Evolutionary conservation across 1,140 invertebrate species (phyloP), one percentile per base, ranked within the genome.

Genomic region (Antheraea pernyi): DNA sequence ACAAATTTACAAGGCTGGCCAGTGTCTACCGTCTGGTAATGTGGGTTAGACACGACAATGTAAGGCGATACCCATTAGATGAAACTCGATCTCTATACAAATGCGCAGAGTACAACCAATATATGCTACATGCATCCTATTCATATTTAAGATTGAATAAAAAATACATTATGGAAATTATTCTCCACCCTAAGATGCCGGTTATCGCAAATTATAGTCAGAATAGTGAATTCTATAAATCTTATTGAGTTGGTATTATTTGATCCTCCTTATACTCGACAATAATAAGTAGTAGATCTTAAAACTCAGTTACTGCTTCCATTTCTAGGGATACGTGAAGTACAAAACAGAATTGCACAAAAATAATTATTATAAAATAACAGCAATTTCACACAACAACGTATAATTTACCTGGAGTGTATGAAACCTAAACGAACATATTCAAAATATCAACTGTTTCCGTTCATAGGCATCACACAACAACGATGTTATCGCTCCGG

Each of bases 51-150:
- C 60, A 58, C 48, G 61, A 61, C 65, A 61, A 37, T 67, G 68
- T 64, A 69, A 70, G 11, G 19, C 58, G 64, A 70, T 65, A 64
- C 53, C 0, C n/a, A 59, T 59, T 59, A 37, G 58, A 11, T 36
- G 69, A 63, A 70, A 70, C 63, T 59, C 37, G 69, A 70, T 65
- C 63, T 19, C 16, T 19, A 37, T 68, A 62, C 60, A 19, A 53
- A 53, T 37, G 59, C 16, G 16, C 13, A 53, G 16, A 13, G 46
- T 53, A 13, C 13, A 11, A 11, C 16, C 11, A 6, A 30, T 53
- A 53, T 16, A 53, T 16, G 0, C 0, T 30, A 53, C 16, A 16
- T 53, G 13, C 46, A 53, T 53, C 46, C 13, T 13, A 53, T 53
- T 53, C 1, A n/a, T 9, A 53, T 53, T 11, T 53, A 53, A n/a